Evolutionary conservation across 2,113 vertebrate species (phyloP), one percentile per base, ranked within the genome.

Genomic region (Atractosteus spatula): DNA sequence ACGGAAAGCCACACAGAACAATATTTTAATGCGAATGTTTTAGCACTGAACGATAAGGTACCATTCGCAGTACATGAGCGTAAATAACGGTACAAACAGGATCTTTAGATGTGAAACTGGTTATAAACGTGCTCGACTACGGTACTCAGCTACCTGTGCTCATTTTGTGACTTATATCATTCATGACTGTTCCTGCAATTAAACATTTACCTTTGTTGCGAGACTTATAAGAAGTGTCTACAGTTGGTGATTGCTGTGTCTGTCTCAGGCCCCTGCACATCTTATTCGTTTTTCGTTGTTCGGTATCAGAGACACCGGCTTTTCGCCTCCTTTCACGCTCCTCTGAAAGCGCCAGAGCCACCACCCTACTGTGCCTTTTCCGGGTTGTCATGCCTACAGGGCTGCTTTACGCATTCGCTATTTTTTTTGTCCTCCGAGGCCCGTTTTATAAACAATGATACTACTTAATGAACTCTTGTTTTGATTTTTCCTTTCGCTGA

Each of bases 131-230:
- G 29, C 29, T 29, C 29, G 2, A 1, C 29, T 29, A 29, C 29
- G 29, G 29, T 29, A 29, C 29, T 2, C 29, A 29, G 29, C 29
- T 29, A 29, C 1, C 29, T 29, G 29, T 29, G 29, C 29, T 29
- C 1, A 29, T 29, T 29, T 29, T 29, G 29, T 29, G 29, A 29
- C 2, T 29, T 29, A 29, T 29, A 29, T 29, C 29, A 29, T 29
- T 29, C 29, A 29, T 2, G 29, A 29, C 29, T 29, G 29, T 29
- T 29, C 29, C 29, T 29, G 29, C 29, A 29, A 57, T 3, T 56
- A n/a, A 57, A 63, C 10, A 6, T 74, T 86, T 79, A 88, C 89
- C 87, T 75, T 79, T 51, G 47, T 51, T 79, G 7, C 45, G 51
- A 42, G 16, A 2, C 4, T 67, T 61, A 2, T 78, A 62, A 0